These are phyloP conservation scores for Congeria kusceri DNA, from an alignment of 2,888 invertebrate genomes.

Conservation along the genomic window DNA sequence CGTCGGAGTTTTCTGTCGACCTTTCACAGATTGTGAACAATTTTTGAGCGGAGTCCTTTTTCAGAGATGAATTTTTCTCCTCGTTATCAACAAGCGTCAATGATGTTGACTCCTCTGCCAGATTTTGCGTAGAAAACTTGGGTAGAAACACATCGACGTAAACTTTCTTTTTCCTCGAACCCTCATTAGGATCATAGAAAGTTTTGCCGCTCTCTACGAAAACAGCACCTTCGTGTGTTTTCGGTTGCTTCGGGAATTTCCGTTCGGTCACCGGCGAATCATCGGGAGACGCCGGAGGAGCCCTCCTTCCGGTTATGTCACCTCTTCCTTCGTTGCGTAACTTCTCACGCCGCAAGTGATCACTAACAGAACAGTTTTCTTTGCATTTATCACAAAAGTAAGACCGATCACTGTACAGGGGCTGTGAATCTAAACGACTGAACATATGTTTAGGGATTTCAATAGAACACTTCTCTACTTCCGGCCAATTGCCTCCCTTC, in stretches of 20 bases:
- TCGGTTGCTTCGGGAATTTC: conserved; percentile 25
- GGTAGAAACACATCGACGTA: conserved; percentile 73
- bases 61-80: neutral
- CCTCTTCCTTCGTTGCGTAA: neutral
- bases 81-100: conserved; percentile 14
- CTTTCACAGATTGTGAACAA: conserved; percentile 3
- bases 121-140: conserved; percentile 50
- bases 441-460: conserved; percentile 65
- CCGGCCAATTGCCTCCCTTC: conserved; percentile 20
- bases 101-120: conserved; percentile 27
- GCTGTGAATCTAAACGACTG: conserved; percentile 44
- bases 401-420: conserved; percentile 5
- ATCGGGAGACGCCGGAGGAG: conserved; percentile 54
- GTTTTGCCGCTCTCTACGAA: conserved; percentile 60
- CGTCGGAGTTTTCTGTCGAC: conserved; percentile 5
- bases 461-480: conserved; percentile 51
- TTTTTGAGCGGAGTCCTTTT: neutral
- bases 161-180: conserved; percentile 64
- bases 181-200: conserved; percentile 52
- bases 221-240: conserved; percentile 49
- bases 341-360: neutral
- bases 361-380: conserved; percentile 31
- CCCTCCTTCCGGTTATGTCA: conserved; percentile 43
- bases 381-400: conserved; percentile 56
- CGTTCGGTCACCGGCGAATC: conserved; percentile 23